A percentile compares a stretch with the other conserved stretches of the same genome.
Conservation (phyloP, 2,113 vertebrate species). For the Miniopterus natalensis region DNA sequence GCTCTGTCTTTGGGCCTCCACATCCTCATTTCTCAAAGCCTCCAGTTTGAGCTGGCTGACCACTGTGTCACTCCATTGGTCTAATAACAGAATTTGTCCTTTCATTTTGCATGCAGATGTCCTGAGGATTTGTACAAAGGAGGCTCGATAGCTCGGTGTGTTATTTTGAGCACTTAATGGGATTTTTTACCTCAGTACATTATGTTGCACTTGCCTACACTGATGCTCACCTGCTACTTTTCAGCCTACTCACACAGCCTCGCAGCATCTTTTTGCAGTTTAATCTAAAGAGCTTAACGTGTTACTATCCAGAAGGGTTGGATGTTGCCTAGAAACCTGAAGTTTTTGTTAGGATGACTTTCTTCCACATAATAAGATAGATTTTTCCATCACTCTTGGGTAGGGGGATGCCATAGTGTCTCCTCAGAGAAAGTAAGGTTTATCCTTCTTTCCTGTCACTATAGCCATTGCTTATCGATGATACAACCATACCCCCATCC, state of each 20-base stretch:
- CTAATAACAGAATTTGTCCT: constrained; percentile 51
- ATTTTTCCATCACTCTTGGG: not conserved
- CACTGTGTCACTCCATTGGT: not conserved
- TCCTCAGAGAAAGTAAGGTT: constrained; percentile 26
- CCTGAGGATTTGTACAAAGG: constrained; percentile 69
- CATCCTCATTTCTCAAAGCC: constrained; percentile 2
- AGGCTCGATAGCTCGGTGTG: constrained; percentile 64
- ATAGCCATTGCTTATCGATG: not conserved
- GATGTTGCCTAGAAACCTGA: constrained; percentile 76
- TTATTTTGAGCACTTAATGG: constrained; percentile 80
- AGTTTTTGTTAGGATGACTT: constrained; percentile 71
- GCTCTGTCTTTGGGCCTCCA: not conserved
- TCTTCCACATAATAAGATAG: constrained; percentile 48
- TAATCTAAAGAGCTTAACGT: constrained; percentile 74
- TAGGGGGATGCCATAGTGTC: not conserved
- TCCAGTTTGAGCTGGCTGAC: constrained; percentile 8
- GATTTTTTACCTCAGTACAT: constrained; percentile 71
- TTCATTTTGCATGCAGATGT: constrained; percentile 59
- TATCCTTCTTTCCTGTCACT: not conserved
- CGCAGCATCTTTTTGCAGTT: constrained; percentile 72
- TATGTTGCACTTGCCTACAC: constrained; percentile 77
- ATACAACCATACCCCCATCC: not conserved
- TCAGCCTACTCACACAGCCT: constrained; percentile 74
- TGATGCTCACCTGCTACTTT: constrained; percentile 77
- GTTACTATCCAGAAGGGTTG: constrained; percentile 68